Evolutionary conservation across 2,888 invertebrate species (phyloP).

Genomic region (Caenorhabditis sinica): DNA sequence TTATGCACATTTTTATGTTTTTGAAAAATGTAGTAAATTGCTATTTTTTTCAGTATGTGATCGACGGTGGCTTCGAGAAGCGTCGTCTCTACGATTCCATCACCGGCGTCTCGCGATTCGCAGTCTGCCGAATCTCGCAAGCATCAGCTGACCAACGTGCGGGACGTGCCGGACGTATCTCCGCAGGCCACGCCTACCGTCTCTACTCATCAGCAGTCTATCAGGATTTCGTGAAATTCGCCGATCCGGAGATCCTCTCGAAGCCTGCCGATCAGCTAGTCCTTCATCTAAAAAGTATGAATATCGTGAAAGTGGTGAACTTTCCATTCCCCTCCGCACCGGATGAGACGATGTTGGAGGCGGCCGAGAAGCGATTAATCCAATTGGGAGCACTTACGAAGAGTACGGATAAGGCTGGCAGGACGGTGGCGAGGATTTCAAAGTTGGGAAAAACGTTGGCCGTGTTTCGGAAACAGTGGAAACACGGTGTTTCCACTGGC

Average conservation of each 20-base stretch:
- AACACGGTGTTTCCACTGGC: slow-evolving; percentile 94
- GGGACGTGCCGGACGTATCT: slow-evolving; percentile 90
- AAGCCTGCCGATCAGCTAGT: slow-evolving; percentile 96
- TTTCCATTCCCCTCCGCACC: slow-evolving; percentile 98
- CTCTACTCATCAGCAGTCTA: slow-evolving; percentile 95
- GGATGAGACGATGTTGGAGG: slow-evolving; percentile 89
- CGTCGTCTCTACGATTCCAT: slow-evolving; percentile 80
- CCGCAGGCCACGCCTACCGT: slow-evolving; percentile 90
- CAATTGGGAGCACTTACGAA: slow-evolving; percentile 91
- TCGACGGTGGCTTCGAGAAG: slow-evolving; percentile 90
- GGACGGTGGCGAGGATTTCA: slow-evolving; percentile 87
- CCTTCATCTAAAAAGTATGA: slow-evolving; percentile 94
- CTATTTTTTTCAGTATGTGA: no score
- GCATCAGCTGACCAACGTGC: slow-evolving; percentile 96
- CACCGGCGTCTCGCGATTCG: slow-evolving; percentile 89
- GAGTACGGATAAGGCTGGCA: slow-evolving; percentile 56
- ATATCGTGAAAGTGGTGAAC: slow-evolving; percentile 92
- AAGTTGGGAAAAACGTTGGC: slow-evolving; percentile 91
- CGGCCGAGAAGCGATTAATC: slow-evolving; percentile 87
- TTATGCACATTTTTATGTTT: no score
- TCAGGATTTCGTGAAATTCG: slow-evolving; percentile 91
- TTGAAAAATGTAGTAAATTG: no score
- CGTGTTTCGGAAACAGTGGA: no score
- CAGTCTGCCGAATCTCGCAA: slow-evolving; percentile 92
- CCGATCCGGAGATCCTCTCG: slow-evolving; percentile 92